A percentile compares a stretch with the other conserved stretches of the same genome.
Conservation (phyloP, 2,797 vertebrate species). For the Notamacropus eugenii region DNA sequence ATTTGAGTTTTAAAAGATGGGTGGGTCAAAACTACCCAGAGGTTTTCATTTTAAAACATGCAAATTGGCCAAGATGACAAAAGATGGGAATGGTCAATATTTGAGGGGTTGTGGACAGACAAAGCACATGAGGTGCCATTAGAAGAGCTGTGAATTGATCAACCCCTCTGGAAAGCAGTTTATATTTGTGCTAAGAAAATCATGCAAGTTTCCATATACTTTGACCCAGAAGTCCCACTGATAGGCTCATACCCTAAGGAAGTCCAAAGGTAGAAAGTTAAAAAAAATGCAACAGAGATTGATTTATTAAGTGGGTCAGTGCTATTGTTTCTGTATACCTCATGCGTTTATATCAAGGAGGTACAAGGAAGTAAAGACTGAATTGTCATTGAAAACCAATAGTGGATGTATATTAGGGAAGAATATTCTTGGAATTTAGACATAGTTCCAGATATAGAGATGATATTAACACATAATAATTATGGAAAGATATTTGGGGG, state of each 20-base stretch:
- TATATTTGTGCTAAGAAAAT: background rate
- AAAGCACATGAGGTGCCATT: background rate
- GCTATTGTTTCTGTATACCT: background rate
- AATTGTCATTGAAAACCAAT: background rate
- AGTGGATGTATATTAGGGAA: background rate
- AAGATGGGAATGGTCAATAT: background rate
- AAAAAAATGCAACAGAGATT: background rate
- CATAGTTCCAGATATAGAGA: background rate
- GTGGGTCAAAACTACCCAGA: background rate
- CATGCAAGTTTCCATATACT: background rate
- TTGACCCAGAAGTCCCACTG: background rate
- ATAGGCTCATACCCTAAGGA: background rate
- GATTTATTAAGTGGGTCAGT: constrained; percentile 10
- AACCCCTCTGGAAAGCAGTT: background rate
- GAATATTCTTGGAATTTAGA: constrained; percentile 8
- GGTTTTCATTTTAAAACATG: background rate
- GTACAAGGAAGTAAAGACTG: background rate
- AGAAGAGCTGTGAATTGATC: background rate
- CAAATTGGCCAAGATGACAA: background rate
- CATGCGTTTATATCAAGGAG: background rate
- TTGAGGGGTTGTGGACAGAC: background rate
- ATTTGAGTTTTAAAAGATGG: background rate
- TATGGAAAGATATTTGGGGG: background rate
- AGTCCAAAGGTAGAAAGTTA: background rate
- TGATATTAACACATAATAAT: background rate